Conservation (phyloP, 2,113 vertebrate genomes). For the Nesospiza acunhae region DNA sequence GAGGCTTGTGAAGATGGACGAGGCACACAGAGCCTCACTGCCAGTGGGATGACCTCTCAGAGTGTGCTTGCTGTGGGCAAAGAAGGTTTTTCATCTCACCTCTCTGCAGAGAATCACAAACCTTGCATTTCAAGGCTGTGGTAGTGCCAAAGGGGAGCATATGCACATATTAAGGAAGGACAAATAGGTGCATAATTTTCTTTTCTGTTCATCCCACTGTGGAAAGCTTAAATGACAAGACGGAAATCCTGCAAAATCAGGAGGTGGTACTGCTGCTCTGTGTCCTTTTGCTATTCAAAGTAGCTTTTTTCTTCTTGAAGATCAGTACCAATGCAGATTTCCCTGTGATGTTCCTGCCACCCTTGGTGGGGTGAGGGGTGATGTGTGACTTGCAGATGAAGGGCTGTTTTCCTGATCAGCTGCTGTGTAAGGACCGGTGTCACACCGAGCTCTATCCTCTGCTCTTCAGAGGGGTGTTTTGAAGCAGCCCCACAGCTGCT, state of each 20-base stretch:
- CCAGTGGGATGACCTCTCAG: background rate
- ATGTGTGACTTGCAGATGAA: background rate
- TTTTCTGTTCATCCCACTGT: background rate
- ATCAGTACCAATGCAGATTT: background rate
- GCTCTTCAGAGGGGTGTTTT: background rate
- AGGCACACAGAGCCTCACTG: background rate
- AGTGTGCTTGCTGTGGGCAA: accelerated
- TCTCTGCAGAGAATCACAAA: background rate
- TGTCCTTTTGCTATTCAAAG: background rate
- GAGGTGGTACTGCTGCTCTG: background rate
- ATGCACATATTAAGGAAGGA: background rate
- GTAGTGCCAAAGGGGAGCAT: background rate
- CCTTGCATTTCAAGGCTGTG: background rate
- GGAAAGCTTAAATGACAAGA: background rate
- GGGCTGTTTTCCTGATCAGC: background rate
- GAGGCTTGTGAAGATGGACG: background rate
- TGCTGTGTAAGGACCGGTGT: accelerated
- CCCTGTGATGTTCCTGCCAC: background rate
- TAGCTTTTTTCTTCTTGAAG: background rate
- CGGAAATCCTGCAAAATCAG: background rate
- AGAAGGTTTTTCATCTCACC: background rate
- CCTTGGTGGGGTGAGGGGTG: background rate
- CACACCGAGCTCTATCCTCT: background rate
- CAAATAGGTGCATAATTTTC: background rate
- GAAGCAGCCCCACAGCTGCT: background rate